Conservation (phyloP, 92 coral and sea anemone genomes). For the Zoanthus sansibaricus region DNA sequence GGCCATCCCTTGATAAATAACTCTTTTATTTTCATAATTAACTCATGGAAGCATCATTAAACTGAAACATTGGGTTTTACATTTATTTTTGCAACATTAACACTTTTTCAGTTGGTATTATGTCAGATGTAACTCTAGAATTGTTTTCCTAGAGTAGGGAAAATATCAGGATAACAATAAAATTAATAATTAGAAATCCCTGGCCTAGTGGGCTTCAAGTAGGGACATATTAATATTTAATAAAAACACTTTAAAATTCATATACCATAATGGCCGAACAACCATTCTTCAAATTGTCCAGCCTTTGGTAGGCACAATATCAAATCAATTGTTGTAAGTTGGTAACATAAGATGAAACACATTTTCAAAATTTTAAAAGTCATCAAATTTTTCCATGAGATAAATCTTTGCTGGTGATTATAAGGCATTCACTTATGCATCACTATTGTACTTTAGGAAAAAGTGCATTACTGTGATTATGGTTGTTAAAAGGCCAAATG, state of each 20-base stretch:
- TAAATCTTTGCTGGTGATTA: slow-evolving; percentile 5
- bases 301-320: slow-evolving; percentile 6
- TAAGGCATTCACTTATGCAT: slow-evolving; percentile 7
- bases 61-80: slow-evolving; percentile 15
- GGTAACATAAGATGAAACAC: slow-evolving; percentile 8
- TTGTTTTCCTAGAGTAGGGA: background rate
- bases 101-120: background rate
- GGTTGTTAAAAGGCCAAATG: background rate
- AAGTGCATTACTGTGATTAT: background rate
- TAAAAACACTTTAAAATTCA: slow-evolving; percentile 8
- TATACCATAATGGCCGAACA: slow-evolving; percentile 3
- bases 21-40: slow-evolving; percentile 6
- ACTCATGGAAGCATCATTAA: background rate
- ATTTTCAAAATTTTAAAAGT: slow-evolving; percentile 1
- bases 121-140: background rate
- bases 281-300: slow-evolving; percentile 2
- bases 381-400: background rate
- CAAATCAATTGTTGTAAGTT: background rate
- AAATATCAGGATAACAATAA: background rate
- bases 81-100: background rate
- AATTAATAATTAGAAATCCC: background rate
- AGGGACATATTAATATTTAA: background rate
- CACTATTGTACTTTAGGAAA: background rate
- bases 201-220: slow-evolving; percentile 16
- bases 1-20: slow-evolving; percentile 18